Conservation (phyloP, 2,797 vertebrate species). For the Hephaestus fuliginosus region DNA sequence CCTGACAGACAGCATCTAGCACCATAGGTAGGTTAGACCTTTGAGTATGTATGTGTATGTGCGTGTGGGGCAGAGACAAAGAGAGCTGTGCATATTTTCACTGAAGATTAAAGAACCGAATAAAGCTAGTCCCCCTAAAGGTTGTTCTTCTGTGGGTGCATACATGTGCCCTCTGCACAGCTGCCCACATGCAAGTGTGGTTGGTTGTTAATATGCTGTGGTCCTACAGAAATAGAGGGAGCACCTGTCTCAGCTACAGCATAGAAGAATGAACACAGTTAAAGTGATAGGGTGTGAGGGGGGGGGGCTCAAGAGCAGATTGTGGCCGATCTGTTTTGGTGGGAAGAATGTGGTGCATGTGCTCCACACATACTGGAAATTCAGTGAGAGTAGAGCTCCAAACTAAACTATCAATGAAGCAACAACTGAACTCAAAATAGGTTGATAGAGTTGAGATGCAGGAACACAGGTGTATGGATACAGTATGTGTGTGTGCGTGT, state of each 20-base stretch:
- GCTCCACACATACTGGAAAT: constrained; percentile 72
- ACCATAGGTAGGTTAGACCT: constrained; percentile 40
- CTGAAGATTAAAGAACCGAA: constrained; percentile 2
- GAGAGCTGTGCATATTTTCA: constrained; percentile 5
- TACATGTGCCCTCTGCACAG: constrained; percentile 49
- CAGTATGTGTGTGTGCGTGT: constrained; percentile 12
- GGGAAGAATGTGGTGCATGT: constrained; percentile 75
- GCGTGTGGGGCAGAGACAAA: constrained; percentile 42
- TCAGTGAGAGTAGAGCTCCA: constrained; percentile 55
- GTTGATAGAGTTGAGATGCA: constrained; percentile 26
- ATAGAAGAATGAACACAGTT: constrained; percentile 80
- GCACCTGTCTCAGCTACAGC: constrained; percentile 82
- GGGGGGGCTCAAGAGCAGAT: constrained; percentile 6
- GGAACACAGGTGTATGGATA: constrained; percentile 21
- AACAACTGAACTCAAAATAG: constrained; percentile 55
- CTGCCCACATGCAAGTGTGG: constrained; percentile 61
- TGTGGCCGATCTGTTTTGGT: constrained; percentile 77
- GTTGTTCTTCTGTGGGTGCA: constrained; percentile 19
- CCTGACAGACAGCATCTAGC: constrained; percentile 78
- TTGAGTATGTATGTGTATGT: constrained; percentile 44
- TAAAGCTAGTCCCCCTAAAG: neutral
- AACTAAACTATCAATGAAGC: constrained; percentile 48
- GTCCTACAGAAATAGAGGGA: constrained; percentile 85
- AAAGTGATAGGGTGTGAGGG: constrained; percentile 69
- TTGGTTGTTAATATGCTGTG: constrained; percentile 85